phyloP scores from a whole-genome alignment of 2,113 vertebrate species.

The Leucosticte australis region DNA sequence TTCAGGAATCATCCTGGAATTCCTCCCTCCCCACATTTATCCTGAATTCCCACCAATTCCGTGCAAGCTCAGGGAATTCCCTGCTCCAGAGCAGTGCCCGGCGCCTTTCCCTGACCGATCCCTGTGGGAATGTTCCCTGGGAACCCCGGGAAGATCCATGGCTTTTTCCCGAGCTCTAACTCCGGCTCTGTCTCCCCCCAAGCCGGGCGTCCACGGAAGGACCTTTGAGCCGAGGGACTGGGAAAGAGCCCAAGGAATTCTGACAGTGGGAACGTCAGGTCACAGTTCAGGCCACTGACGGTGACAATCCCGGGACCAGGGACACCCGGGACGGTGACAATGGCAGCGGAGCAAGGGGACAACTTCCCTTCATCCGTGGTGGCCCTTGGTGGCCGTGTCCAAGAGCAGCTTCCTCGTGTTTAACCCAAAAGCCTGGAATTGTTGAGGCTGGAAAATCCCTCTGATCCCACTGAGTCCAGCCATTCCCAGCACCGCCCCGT shows the following conservation, averaged over 20 bases:
- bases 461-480: not conserved
- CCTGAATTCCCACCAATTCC: not conserved
- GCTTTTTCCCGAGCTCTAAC: not conserved
- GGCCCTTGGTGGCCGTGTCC: not conserved
- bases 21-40: rapidly evolving
- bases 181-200: conserved; percentile 6
- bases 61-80: not conserved
- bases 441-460: not conserved
- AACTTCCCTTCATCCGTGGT: not conserved
- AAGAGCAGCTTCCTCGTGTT: not conserved
- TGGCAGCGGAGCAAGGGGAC: not conserved
- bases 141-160: not conserved
- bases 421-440: not conserved
- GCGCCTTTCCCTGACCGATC: not conserved
- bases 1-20: not conserved
- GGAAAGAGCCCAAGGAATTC: not conserved
- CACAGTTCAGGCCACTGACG: not conserved
- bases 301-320: not conserved
- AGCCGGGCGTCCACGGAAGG: not conserved
- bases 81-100: not conserved
- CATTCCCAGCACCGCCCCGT: not conserved
- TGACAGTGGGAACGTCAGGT: not conserved
- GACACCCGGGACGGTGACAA: not conserved
- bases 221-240: not conserved
- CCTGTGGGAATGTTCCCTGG: not conserved